A percentile compares a stretch with the other conserved stretches of the same genome.
These are phyloP conservation scores for Muscidifurax raptorellus DNA, from an alignment of 1,140 invertebrate species.

Conservation along the genomic window DNA sequence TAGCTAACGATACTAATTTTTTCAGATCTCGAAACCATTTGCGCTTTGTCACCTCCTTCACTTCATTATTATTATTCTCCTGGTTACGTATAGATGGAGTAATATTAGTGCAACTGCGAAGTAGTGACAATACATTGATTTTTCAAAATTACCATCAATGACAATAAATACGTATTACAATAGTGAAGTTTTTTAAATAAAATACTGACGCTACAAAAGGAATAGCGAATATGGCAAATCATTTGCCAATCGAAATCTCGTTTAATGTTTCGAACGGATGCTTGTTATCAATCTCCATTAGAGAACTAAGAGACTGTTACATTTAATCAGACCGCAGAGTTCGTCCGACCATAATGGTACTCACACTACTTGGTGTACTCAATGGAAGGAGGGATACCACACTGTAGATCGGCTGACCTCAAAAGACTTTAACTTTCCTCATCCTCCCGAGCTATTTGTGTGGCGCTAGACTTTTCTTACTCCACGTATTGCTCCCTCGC, in stretches of 20 bases:
- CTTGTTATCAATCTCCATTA: slow-evolving; percentile 21
- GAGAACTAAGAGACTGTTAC: slow-evolving; percentile 7
- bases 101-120: no score
- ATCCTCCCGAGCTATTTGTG: neutral
- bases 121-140: no score
- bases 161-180: no score
- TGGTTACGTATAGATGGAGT: no score
- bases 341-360: slow-evolving; percentile 13
- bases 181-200: no score
- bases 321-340: slow-evolving; percentile 12
- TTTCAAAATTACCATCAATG: no score
- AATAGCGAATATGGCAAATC: no score
- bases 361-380: slow-evolving; percentile 12
- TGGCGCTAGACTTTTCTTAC: neutral
- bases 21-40: neutral
- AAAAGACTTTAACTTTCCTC: slow-evolving; percentile 13
- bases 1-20: neutral
- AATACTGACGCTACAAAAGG: no score
- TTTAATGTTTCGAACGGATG: neutral
- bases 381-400: neutral
- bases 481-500: neutral
- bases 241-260: neutral
- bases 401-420: neutral
- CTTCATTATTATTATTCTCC: neutral
- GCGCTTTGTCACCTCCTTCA: neutral